These are phyloP conservation scores for Probosciger aterrimus DNA, from an alignment of 2,113 vertebrate genomes.

Conservation along the genomic window DNA sequence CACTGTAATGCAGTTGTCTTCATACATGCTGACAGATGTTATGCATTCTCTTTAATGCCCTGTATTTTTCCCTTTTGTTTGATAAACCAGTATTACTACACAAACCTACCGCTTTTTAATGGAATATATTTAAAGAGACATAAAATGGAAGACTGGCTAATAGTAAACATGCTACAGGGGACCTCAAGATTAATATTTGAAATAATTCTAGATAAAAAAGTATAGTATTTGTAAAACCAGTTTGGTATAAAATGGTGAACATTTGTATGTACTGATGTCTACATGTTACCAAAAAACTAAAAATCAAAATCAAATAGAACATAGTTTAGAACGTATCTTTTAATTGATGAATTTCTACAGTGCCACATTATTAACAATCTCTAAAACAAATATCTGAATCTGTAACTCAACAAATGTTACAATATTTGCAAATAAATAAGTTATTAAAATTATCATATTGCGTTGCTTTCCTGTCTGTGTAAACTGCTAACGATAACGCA, in stretches of 20 bases:
- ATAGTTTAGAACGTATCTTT: conserved; percentile 15
- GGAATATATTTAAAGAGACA: background rate
- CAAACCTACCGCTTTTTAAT: background rate
- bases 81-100: background rate
- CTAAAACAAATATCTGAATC: background rate
- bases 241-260: background rate
- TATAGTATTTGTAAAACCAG: background rate
- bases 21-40: background rate
- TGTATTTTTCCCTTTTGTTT: background rate
- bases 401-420: background rate
- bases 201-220: background rate
- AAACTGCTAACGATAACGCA: background rate
- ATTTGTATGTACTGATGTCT: background rate
- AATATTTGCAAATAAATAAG: conserved; percentile 24
- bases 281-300: background rate
- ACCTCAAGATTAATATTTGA: background rate
- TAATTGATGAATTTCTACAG: conserved; percentile 45
- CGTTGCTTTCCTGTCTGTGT: background rate
- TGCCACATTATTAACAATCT: background rate
- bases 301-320: background rate
- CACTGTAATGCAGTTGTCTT: background rate
- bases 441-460: background rate
- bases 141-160: background rate
- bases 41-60: background rate
- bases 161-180: background rate